These are phyloP conservation scores for Rhinella marina DNA, from an alignment of 2,797 vertebrate genomes.

Conservation along the genomic window DNA sequence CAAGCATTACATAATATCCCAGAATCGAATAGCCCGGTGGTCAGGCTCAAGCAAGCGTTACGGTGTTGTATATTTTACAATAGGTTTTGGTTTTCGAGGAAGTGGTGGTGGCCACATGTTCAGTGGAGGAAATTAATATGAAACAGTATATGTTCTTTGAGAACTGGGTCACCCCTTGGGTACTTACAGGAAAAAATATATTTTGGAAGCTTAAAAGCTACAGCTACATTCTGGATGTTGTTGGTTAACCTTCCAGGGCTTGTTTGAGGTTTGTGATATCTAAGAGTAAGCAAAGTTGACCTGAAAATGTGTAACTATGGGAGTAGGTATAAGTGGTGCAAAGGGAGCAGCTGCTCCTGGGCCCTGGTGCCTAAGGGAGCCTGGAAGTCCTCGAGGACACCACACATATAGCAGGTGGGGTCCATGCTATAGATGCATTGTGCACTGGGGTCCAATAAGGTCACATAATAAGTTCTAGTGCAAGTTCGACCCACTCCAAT, in stretches of 20 bases:
- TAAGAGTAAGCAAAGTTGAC: neutral
- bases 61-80: conserved; percentile 19
- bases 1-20: conserved; percentile 31
- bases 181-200: conserved; percentile 14
- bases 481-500: too few relatives aligned
- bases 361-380: too few relatives aligned
- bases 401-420: too few relatives aligned
- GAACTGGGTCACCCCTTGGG: conserved; percentile 37
- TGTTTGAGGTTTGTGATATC: neutral
- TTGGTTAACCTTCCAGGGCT: neutral
- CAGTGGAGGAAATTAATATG: conserved; percentile 54
- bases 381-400: neutral
- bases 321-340: neutral
- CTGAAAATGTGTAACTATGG: neutral
- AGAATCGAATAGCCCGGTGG: conserved; percentile 17
- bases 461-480: too few relatives aligned
- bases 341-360: too few relatives aligned
- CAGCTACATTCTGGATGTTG: neutral
- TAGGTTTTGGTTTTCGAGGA: conserved; percentile 50
- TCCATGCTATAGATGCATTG: too few relatives aligned
- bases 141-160: conserved; percentile 37
- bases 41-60: neutral
- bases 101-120: conserved; percentile 50
- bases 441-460: too few relatives aligned
- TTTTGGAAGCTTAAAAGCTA: neutral